Base-by-base conservation (phyloP, 2,888 invertebrate species). In the Erebia ligea region DNA sequence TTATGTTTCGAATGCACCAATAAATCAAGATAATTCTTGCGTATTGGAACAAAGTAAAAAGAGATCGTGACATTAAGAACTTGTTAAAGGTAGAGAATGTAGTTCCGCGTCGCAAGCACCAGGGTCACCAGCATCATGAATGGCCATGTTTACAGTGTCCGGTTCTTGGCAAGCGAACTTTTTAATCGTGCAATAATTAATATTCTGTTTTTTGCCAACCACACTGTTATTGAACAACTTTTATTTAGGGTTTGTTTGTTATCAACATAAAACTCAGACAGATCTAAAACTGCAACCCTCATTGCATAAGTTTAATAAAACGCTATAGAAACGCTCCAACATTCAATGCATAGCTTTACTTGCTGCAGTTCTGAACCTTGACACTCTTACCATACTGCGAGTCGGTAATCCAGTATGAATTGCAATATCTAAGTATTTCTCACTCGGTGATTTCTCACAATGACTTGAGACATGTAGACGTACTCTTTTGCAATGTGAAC, bases 361-460 rank as follows among this genome's bases (percentile, higher is more conserved):
- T 42, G 58, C 66, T 48, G 58, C 67, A 73, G 71, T 68, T 56
- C 65, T 59, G 64, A 65, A 80, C 89, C 88, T 88, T 89, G 90
- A 89, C 88, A 87, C 81, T 82, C 79, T 87, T 89, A 82, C 82
- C 79, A 79, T 81, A 78, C 74, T 75, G 79, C 77, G 73, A 77
- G 73, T 76, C 77, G 73, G 87, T 86, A 87, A 89, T 86, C 83
- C 82, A 82, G 88, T 87, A 87, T 81, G 76, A 82, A 80, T 82
- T 84, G 79, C 79, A 73, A 82, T 83, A 85, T 85, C 81, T 81
- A 82, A n/a, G n/a, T n/a, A n/a, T n/a, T n/a, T n/a, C n/a, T n/a
- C n/a, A n/a, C n/a, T n/a, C n/a, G n/a, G n/a, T n/a, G n/a, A n/a
- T 84, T 86, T 86, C 86, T 82, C 85, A 86, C 84, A 85, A 78